Base-by-base conservation (phyloP, 2,113 vertebrate species). In the Chlorodrepanis virens region DNA sequence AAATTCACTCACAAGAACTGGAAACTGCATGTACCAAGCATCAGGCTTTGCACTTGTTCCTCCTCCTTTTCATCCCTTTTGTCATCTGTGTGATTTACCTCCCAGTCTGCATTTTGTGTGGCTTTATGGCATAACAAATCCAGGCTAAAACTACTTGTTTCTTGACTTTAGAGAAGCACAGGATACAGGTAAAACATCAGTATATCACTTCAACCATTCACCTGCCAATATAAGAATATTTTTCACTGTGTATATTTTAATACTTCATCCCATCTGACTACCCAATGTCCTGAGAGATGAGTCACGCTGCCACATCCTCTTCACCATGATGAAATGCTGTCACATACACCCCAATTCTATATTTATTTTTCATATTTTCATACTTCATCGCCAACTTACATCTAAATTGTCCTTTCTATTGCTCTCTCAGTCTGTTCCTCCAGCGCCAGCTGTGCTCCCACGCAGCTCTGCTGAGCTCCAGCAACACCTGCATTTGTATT, bases 111-210 rank as follows among this genome's bases (percentile, higher is more conserved):
- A 54, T 54, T 93, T 70, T 18, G 15, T 75, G 44, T 24, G 61
- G 69, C 53, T 93, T 81, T 92, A 88, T 47, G 45, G 82, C 53
- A 39, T 31, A 81, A 92, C 89, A 88, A 96, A 96, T 81, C 65
- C 82, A 81, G 29, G 16, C 37, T 75, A 47, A 53, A 93, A 86
- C 31, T 39, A 61, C 18, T 72, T 80, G 75, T 90, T 90, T 50
- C 50, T 53, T 33, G 23, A 20, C 84, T 83, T 88, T 7, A 29
- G 44, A 60, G 68, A 83, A 85, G 72, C 3, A 53, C 28, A 50
- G n/a, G 52, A 23, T 18, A 52, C 9, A 91, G 80, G 28, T 86
- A 74, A 95, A 93, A 60, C 27, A 70, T 6, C 6, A 1, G 4
- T 76, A 35, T 5, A 85, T 72, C 91, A 89, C 42, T 67, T 45